Percentiles rank a stretch among this genome's conserved stretches.
Evolutionary conservation across 2,113 vertebrate genomes (phyloP).

Genomic region (zebrafish (Danio rerio)): DNA sequence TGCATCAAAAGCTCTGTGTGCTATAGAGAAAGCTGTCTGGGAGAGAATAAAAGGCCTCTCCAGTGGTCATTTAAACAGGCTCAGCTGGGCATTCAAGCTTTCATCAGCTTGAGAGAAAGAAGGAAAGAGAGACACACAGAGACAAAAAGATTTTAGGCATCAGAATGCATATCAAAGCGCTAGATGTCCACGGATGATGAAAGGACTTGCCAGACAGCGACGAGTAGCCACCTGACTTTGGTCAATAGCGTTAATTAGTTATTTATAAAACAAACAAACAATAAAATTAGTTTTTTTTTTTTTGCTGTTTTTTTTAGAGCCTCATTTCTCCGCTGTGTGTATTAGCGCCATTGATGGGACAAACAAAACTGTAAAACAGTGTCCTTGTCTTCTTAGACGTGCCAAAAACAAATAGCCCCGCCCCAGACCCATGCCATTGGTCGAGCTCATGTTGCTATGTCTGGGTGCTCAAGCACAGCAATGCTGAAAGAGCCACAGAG

Average conservation of each 20-base stretch:
- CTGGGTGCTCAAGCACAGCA: not conserved
- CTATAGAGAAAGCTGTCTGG: constrained; percentile 40
- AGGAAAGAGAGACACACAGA: constrained; percentile 17
- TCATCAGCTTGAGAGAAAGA: constrained; percentile 34
- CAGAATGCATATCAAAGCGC: constrained; percentile 51
- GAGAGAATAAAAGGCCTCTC: constrained; percentile 32
- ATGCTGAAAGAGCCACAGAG: not conserved
- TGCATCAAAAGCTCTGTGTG: constrained; percentile 44
- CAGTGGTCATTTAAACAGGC: constrained; percentile 48
- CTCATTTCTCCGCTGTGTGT: not conserved
- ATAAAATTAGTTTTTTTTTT: no score
- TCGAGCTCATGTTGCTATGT: not conserved
- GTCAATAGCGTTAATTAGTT: constrained; percentile 16
- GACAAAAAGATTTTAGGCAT: constrained; percentile 23
- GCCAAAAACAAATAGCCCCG: not conserved
- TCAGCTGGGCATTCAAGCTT: constrained; percentile 40
- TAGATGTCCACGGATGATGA: constrained; percentile 41
- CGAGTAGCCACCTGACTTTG: constrained; percentile 14
- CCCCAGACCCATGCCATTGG: not conserved
- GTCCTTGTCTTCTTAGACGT: not conserved
- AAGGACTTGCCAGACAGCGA: constrained; percentile 33
- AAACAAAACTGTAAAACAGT: not conserved
- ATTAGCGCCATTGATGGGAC: not conserved
- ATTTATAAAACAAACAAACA: not conserved
- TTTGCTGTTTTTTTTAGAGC: not conserved